These are phyloP conservation scores for Stictonetta naevosa DNA, from an alignment of 2,113 vertebrate species.

Conservation along the genomic window DNA sequence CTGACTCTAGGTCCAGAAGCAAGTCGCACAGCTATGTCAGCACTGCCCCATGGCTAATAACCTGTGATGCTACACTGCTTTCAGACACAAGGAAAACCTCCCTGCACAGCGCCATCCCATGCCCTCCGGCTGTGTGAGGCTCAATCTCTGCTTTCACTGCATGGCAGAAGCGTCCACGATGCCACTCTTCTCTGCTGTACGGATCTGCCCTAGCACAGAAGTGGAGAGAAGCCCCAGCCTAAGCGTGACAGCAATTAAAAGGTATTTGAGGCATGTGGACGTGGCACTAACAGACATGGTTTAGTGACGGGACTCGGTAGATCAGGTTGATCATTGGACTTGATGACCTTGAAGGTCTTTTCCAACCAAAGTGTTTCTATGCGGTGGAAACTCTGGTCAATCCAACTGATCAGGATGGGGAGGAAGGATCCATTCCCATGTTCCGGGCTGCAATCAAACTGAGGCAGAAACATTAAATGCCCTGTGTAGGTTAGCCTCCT, in stretches of 20 bases:
- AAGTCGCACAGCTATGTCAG: background rate
- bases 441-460: background rate
- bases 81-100: background rate
- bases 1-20: background rate
- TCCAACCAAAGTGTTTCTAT: background rate
- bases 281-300: background rate
- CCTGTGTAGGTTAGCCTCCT: background rate
- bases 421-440: background rate
- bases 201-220: background rate
- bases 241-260: background rate
- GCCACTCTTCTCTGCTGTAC: fast-evolving
- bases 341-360: background rate
- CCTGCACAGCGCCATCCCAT: fast-evolving
- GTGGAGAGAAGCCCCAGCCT: background rate
- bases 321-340: background rate
- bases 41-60: background rate
- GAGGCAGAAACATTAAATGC: background rate
- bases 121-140: fast-evolving
- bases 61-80: background rate
- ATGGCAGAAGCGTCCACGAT: background rate
- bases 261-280: background rate
- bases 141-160: background rate
- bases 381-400: background rate
- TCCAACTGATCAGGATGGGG: fast-evolving
- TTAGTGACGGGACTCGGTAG: background rate